Evolutionary conservation across 2,113 vertebrate species (phyloP).

Genomic region (Elanoides forficatus): DNA sequence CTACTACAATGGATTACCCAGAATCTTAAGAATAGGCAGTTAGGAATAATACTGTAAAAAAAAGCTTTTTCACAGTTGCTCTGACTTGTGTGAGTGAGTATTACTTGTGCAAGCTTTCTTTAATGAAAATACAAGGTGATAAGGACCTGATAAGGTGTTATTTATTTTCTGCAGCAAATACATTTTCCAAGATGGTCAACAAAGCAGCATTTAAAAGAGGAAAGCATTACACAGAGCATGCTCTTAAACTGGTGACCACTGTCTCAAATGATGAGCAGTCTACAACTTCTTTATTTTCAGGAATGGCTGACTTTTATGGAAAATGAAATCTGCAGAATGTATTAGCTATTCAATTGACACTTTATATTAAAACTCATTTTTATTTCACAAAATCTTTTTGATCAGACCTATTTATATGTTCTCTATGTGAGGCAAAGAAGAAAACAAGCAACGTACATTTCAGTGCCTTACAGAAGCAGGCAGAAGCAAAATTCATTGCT

Average conservation of each 20-base stretch:
- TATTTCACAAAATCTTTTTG: not conserved
- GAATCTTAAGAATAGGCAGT: not conserved
- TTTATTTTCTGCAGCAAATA: not conserved
- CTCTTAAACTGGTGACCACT: not conserved
- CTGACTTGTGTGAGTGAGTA: not conserved
- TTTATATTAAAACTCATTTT: not conserved
- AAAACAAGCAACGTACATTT: not conserved
- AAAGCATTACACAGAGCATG: not conserved
- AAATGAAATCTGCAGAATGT: not conserved
- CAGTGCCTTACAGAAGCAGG: not conserved
- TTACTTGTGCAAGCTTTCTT: not conserved
- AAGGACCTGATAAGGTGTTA: not conserved
- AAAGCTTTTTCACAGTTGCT: not conserved
- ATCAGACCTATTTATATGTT: not conserved
- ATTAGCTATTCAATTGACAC: not conserved
- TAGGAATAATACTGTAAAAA: not conserved
- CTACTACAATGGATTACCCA: not conserved
- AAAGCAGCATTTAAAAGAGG: not conserved
- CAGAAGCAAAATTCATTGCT: not conserved
- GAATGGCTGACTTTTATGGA: not conserved
- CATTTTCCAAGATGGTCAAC: not conserved
- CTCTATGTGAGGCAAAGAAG: not conserved
- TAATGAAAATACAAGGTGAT: not conserved
- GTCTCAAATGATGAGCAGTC: not conserved
- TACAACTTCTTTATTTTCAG: not conserved